A percentile compares a stretch with the other conserved stretches of the same genome.
phyloP scores from a whole-genome alignment of 2,888 invertebrate species.

The Oscheius sp. region DNA sequence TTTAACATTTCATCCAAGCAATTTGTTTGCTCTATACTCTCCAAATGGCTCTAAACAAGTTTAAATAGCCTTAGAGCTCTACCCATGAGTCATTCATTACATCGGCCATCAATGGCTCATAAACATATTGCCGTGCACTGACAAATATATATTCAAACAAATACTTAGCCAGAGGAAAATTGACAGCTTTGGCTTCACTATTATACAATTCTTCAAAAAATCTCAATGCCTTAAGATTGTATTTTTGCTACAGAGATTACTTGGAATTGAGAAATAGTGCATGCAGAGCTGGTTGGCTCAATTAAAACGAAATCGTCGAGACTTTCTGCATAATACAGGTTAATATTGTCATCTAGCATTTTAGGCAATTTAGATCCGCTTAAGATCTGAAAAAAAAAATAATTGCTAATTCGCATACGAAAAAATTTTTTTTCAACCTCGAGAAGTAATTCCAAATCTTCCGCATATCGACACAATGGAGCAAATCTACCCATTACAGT shows the following conservation, averaged over 20 bases:
- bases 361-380: background rate
- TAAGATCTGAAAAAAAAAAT: background rate
- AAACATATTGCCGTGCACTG: conserved; percentile 7
- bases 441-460: conserved; percentile 5
- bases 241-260: background rate
- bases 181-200: background rate
- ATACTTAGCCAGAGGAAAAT: background rate
- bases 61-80: background rate
- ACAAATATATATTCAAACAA: conserved; percentile 5
- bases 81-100: conserved; percentile 27
- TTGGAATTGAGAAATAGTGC: background rate
- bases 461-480: conserved; percentile 15
- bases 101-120: conserved; percentile 16
- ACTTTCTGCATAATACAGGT: background rate
- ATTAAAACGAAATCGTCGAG: background rate
- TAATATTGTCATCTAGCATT: background rate
- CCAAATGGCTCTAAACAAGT: background rate
- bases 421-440: background rate
- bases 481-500: conserved; percentile 10
- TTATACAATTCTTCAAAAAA: background rate
- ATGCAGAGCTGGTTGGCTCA: background rate
- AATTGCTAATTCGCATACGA: background rate
- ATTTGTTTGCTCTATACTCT: conserved; percentile 10
- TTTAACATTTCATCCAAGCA: background rate
- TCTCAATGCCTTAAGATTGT: background rate